These are phyloP conservation scores for Sebastes minor DNA, from an alignment of 2,797 vertebrate species.

Conservation along the genomic window DNA sequence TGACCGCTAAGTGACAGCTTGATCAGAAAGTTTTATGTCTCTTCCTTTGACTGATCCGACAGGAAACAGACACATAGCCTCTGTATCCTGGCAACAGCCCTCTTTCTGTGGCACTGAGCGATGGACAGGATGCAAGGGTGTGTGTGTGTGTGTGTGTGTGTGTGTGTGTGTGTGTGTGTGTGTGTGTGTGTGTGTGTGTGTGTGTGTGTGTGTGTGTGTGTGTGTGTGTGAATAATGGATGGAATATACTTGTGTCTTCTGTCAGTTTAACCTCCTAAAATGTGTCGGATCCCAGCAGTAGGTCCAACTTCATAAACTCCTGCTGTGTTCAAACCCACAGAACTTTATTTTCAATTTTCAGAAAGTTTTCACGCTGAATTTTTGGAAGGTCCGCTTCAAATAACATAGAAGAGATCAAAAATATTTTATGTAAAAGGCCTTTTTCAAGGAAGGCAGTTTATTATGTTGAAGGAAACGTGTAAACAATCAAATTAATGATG, in stretches of 20 bases:
- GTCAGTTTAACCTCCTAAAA: slow-evolving; percentile 42
- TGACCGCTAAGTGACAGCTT: slow-evolving; percentile 55
- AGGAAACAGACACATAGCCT: slow-evolving; percentile 64
- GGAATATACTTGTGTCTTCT: slow-evolving; percentile 27
- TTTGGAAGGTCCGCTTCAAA: not conserved
- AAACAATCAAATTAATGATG: not conserved
- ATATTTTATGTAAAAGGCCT: not conserved
- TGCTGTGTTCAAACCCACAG: slow-evolving; percentile 1
- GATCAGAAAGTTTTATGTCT: slow-evolving; percentile 63
- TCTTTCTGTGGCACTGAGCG: slow-evolving; percentile 48
- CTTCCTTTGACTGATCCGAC: slow-evolving; percentile 61
- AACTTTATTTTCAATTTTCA: slow-evolving; percentile 5
- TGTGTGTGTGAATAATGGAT: slow-evolving; percentile 17
- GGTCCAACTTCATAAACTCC: slow-evolving; percentile 6
- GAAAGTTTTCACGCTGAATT: not conserved
- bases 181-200: slow-evolving; percentile 10
- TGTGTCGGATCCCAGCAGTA: slow-evolving; percentile 22
- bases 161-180: slow-evolving; percentile 2
- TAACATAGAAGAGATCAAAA: not conserved
- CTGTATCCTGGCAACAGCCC: slow-evolving; percentile 73
- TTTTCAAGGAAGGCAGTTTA: not conserved
- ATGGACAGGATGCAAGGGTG: slow-evolving; percentile 59
- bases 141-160: not conserved
- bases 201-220: slow-evolving; percentile 9
- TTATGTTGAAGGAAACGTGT: not conserved